Percentiles rank a stretch among this genome's conserved stretches.
Evolutionary conservation across 1,140 invertebrate species (phyloP).

Genomic region (Scaptomyza hsui): DNA sequence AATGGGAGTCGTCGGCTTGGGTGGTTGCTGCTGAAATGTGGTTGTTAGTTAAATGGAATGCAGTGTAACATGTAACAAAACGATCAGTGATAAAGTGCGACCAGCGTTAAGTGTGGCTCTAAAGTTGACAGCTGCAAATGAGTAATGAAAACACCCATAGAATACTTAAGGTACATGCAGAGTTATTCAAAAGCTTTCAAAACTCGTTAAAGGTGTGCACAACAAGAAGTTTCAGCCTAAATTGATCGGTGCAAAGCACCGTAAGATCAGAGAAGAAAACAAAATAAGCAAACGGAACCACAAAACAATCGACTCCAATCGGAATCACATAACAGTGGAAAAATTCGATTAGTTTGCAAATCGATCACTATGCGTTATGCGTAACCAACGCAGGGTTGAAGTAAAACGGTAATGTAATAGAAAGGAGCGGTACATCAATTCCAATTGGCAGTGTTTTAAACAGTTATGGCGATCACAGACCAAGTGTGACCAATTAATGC

Average conservation of each 20-base stretch:
- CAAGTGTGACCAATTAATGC: constrained; percentile 4
- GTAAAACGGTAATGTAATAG: too few species aligned
- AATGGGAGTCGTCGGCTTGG: constrained; percentile 57
- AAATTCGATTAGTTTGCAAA: background rate
- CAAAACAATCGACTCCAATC: background rate
- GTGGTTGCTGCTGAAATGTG: constrained; percentile 65
- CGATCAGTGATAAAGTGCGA: constrained; percentile 1
- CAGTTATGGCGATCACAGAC: background rate
- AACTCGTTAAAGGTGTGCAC: too few species aligned
- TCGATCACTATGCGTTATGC: too few species aligned
- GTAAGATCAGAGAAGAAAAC: too few species aligned
- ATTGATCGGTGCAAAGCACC: too few species aligned
- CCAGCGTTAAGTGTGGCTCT: background rate
- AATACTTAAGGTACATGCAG: too few species aligned
- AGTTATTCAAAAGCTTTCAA: background rate
- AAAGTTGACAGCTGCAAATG: background rate
- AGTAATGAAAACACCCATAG: too few species aligned
- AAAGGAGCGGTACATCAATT: background rate
- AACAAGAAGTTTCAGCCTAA: too few species aligned
- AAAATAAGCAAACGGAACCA: too few species aligned
- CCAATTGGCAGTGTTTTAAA: background rate
- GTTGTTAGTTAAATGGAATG: constrained; percentile 45
- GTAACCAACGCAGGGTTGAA: too few species aligned
- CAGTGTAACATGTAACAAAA: background rate
- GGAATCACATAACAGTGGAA: background rate